Evolutionary conservation across 2,113 vertebrate genomes (phyloP), one percentile per base, ranked within the genome.

Genomic region (Nothobranchius kuhntae): DNA sequence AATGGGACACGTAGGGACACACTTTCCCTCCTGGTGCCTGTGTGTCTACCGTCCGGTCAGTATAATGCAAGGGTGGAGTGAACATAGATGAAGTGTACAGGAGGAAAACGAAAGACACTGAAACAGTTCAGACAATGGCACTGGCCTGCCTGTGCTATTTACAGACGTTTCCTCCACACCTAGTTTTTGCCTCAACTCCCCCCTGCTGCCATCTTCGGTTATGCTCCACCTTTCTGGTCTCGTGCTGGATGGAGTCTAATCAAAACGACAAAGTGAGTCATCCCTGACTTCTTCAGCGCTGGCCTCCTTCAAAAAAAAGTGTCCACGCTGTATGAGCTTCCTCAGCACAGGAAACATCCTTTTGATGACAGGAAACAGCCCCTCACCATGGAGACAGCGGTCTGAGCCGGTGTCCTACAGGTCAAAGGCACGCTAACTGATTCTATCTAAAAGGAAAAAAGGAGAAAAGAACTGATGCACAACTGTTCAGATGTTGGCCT

Each of bases 351-450:
- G 88, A 89, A 88, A 65, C 65, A 12, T 13, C 73, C 73, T 84
- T 90, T 82, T 73, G 77, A 86, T 82, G 88, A 74, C 77, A 87
- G 87, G 88, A 90, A 89, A 68, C 84, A 73, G 75, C 75, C 64
- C 69, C 69, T 77, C 50, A 62, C 81, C 71, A 77, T 76, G 85
- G 88, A 89, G 84, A 89, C 89, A 86, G 79, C 71, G 75, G 85
- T 89, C 88, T 90, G 85, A 69, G 65, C 55, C 54, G 76, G 53
- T 81, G 86, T 89, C 83, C 86, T 73, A 69, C 80, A 78, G 87
- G 83, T 88, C 88, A 89, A 61, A 71, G 13, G 42, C 67, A 78
- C 42, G 38, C 59, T 15, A 14, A 50, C 47, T 15, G 38, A 7
- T 40, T 40, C 50, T 69, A 60, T 67, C 65, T 73, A 73, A 58